A percentile compares a stretch with the other conserved stretches of the same genome.
Conservation (phyloP, 2,888 invertebrate species). For the Tupiocoris notatus region DNA sequence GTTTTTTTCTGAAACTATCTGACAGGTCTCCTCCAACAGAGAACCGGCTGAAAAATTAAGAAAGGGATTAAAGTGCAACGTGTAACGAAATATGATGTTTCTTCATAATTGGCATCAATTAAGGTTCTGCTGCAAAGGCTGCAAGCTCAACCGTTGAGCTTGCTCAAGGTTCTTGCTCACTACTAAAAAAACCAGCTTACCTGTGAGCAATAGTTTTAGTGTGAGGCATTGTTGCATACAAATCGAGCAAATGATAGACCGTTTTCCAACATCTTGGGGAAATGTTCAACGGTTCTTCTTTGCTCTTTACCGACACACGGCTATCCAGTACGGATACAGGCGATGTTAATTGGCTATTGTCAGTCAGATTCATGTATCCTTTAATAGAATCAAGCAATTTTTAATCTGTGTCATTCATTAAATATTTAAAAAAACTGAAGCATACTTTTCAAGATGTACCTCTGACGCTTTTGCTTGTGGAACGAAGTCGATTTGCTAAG, state of each 20-base stretch:
- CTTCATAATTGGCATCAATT: too few relatives aligned
- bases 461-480: constrained; percentile 80
- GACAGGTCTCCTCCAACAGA: constrained; percentile 69
- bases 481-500: constrained; percentile 81
- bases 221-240: constrained; percentile 93
- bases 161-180: too few relatives aligned
- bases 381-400: constrained; percentile 24
- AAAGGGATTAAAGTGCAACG: too few relatives aligned
- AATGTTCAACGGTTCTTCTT: constrained; percentile 52
- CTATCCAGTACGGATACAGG: constrained; percentile 44
- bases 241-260: constrained; percentile 83
- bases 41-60: constrained; percentile 56
- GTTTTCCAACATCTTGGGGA: constrained; percentile 92
- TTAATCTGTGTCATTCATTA: neutral
- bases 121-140: too few relatives aligned
- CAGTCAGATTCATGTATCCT: constrained; percentile 79
- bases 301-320: constrained; percentile 44
- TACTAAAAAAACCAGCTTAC: too few relatives aligned
- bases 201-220: constrained; percentile 86
- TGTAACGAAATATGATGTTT: too few relatives aligned
- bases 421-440: neutral
- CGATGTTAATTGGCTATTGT: constrained; percentile 56
- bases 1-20: constrained; percentile 64
- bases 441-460: constrained; percentile 52
- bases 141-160: too few relatives aligned